These are phyloP conservation scores for Aphaenogaster floridana DNA, from an alignment of 1,140 invertebrate genomes.

Conservation along the genomic window DNA sequence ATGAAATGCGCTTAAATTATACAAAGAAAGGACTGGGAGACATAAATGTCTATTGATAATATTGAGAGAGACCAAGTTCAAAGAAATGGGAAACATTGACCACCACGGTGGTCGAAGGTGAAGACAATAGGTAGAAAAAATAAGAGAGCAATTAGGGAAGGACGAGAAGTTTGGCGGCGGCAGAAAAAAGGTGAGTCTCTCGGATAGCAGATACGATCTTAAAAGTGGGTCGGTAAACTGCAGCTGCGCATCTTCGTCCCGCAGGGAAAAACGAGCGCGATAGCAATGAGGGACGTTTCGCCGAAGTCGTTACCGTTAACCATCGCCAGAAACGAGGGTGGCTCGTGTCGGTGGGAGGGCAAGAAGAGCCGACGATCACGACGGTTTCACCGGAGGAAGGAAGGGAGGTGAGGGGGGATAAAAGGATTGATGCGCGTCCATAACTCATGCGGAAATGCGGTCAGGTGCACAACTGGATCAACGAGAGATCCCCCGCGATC, in stretches of 20 bases:
- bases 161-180: background rate
- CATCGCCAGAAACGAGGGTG: conserved; percentile 68
- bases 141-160: background rate
- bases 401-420: conserved; percentile 2
- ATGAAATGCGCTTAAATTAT: conserved; percentile 10
- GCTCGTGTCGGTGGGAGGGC: conserved; percentile 47
- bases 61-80: background rate
- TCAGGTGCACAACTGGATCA: conserved; percentile 85
- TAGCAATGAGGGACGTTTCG: conserved; percentile 70
- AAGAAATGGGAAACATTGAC: background rate
- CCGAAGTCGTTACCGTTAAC: conserved; percentile 71
- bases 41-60: background rate
- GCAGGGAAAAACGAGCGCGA: conserved; percentile 70
- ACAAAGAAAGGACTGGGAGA: background rate
- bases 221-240: conserved; percentile 70
- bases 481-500: conserved; percentile 74
- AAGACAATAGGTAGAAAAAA: background rate
- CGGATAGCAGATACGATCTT: conserved; percentile 67
- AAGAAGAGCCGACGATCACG: conserved; percentile 39
- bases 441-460: conserved; percentile 83
- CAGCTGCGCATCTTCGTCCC: conserved; percentile 62
- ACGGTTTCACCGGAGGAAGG: background rate
- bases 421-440: conserved; percentile 78
- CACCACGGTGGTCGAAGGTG: background rate
- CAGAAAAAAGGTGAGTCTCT: conserved; percentile 31